Conservation (phyloP, 2,888 invertebrate genomes). For the Diogma glabrata region DNA sequence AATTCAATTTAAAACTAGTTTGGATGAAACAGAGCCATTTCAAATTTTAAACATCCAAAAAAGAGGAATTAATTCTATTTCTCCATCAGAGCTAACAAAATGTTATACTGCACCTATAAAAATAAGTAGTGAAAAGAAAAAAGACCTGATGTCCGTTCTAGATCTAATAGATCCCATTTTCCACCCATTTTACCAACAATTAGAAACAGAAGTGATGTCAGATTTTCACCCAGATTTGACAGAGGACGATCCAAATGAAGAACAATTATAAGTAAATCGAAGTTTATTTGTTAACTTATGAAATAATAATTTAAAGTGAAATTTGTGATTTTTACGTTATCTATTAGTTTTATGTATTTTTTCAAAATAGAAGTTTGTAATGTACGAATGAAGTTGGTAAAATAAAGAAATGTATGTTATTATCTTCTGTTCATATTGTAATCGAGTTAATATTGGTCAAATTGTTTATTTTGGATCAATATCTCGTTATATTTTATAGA, state of each 20-base stretch:
- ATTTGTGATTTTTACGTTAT: neutral
- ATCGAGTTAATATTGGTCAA: slow-evolving; percentile 1
- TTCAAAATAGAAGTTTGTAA: neutral
- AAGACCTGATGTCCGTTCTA: neutral
- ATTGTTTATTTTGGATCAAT: neutral
- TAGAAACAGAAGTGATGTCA: neutral
- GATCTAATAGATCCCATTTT: neutral
- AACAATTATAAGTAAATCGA: neutral
- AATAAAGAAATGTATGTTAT: neutral
- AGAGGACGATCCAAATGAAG: neutral
- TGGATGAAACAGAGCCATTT: no score
- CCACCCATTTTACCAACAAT: neutral
- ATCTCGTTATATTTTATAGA: neutral
- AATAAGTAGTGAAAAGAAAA: slow-evolving; percentile 1
- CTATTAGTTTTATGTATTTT: neutral
- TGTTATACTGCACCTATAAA: neutral
- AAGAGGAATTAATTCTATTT: neutral
- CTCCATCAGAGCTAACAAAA: neutral
- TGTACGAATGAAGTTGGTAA: neutral
- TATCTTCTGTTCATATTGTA: neutral
- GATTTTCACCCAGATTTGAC: neutral
- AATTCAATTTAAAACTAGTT: neutral
- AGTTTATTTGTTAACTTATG: no score
- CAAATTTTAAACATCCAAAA: no score
- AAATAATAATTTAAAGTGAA: no score